Conservation (phyloP, 2,797 vertebrate genomes). For the Oreochromis grahami region DNA sequence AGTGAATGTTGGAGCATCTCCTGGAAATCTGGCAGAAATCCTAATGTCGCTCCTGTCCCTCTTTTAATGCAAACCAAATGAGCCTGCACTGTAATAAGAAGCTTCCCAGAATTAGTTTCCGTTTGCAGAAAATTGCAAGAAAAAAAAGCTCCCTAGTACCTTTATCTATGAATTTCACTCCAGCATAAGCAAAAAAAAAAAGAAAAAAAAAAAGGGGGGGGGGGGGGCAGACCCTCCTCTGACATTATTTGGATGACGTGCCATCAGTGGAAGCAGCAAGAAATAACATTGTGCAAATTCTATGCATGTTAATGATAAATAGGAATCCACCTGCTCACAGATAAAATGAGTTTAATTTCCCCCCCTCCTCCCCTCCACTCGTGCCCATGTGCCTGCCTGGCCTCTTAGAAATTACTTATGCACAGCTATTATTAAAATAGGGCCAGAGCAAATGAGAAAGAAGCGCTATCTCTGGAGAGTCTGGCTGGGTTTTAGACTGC, state of each 20-base stretch:
- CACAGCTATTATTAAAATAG: constrained; percentile 99
- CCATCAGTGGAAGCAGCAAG: constrained; percentile 93
- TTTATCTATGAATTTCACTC: constrained; percentile 99
- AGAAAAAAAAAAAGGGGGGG: not conserved
- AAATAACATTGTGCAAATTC: constrained; percentile 99
- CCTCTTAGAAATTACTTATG: constrained; percentile 99
- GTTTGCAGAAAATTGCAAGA: constrained; percentile 97
- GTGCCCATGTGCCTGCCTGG: constrained; percentile 91
- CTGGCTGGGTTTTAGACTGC: constrained; percentile 91
- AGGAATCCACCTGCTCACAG: constrained; percentile 99
- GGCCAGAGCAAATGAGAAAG: constrained; percentile 99
- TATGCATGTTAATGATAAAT: constrained; percentile 99
- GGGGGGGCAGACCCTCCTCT: constrained; percentile 75
- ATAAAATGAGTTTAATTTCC: constrained; percentile 99
- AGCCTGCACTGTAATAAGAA: constrained; percentile 96
- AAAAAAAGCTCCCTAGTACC: constrained; percentile 80
- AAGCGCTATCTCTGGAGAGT: constrained; percentile 93
- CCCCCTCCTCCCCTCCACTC: constrained; percentile 21
- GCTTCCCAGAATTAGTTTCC: constrained; percentile 99
- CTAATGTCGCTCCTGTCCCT: constrained; percentile 96
- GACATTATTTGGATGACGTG: constrained; percentile 99
- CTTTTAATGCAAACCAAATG: constrained; percentile 99
- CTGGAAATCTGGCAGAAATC: constrained; percentile 98
- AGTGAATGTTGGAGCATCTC: constrained; percentile 86
- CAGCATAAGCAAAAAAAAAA: constrained; percentile 78